phyloP scores from a whole-genome alignment of 2,113 vertebrate species.

The Poeciliopsis prolifica region DNA sequence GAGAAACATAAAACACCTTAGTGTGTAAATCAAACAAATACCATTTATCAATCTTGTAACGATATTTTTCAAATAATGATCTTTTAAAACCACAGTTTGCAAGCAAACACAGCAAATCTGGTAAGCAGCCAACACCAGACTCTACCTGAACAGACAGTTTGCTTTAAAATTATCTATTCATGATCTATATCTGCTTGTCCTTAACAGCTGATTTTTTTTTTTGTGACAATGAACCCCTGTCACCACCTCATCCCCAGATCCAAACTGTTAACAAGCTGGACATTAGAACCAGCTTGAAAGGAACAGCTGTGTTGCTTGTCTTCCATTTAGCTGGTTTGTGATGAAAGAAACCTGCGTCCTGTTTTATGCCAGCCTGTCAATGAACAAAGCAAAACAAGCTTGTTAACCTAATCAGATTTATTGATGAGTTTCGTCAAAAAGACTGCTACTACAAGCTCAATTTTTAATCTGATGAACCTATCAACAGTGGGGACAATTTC shows the following conservation, averaged over 20 bases:
- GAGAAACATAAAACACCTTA: too few species aligned
- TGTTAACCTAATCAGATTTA: constrained; percentile 73
- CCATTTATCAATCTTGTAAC: too few species aligned
- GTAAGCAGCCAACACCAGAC: too few species aligned
- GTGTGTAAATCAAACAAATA: too few species aligned
- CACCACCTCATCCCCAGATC: background rate
- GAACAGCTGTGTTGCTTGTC: constrained; percentile 15
- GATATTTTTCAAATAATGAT: too few species aligned
- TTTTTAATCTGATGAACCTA: constrained; percentile 43
- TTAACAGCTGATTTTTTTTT: too few species aligned
- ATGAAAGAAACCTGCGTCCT: constrained; percentile 31
- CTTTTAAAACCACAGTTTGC: too few species aligned
- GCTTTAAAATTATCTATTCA: too few species aligned
- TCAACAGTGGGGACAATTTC: constrained; percentile 31
- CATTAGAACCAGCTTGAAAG: constrained; percentile 21
- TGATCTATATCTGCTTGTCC: too few species aligned
- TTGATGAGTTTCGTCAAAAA: constrained; percentile 54
- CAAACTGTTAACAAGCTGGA: constrained; percentile 19
- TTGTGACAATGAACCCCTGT: background rate
- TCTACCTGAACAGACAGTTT: too few species aligned
- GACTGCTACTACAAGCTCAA: constrained; percentile 51
- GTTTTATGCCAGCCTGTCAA: constrained; percentile 46
- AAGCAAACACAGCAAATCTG: too few species aligned
- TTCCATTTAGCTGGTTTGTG: constrained; percentile 35
- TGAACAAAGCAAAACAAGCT: constrained; percentile 66